phyloP scores from a whole-genome alignment of 2,888 invertebrate species.

The Limnephilus lunatus region DNA sequence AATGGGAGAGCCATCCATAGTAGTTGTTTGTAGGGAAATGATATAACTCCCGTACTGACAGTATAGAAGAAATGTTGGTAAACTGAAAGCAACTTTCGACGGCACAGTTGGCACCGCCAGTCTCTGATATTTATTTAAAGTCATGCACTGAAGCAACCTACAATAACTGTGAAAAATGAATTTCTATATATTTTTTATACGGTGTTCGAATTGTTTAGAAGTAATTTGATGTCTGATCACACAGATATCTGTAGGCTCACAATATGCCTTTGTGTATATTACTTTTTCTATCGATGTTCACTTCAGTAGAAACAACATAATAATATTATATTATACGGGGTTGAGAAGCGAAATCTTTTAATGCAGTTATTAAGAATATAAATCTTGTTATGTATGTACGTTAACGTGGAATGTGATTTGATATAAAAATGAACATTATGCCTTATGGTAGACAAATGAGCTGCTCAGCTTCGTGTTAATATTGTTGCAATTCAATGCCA shows the following conservation, averaged over 20 bases:
- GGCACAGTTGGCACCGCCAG: not conserved
- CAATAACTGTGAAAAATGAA: slow-evolving; percentile 61
- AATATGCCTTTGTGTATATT: slow-evolving; percentile 49
- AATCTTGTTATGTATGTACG: slow-evolving; percentile 39
- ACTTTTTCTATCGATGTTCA: slow-evolving; percentile 49
- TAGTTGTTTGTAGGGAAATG: not conserved
- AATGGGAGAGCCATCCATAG: not conserved
- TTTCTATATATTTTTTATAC: slow-evolving; percentile 64
- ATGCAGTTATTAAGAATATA: slow-evolving; percentile 34
- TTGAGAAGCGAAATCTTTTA: slow-evolving; percentile 40
- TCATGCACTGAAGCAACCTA: slow-evolving; percentile 53
- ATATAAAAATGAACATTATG: slow-evolving; percentile 57
- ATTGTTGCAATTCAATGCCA: slow-evolving; percentile 15
- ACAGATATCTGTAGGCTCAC: slow-evolving; percentile 44
- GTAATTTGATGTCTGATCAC: slow-evolving; percentile 56
- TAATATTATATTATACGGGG: slow-evolving; percentile 4
- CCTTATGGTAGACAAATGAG: slow-evolving; percentile 52
- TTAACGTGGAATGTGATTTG: slow-evolving; percentile 56
- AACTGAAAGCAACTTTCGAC: not conserved
- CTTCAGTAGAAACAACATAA: slow-evolving; percentile 29
- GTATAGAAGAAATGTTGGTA: too few relatives aligned
- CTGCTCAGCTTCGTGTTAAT: slow-evolving; percentile 5
- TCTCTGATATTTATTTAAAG: slow-evolving; percentile 3
- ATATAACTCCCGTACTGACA: too few relatives aligned
- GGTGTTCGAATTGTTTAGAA: slow-evolving; percentile 61